phyloP scores from a whole-genome alignment of 2,113 vertebrate genomes.

The Sinocyclocheilus rhinocerous region DNA sequence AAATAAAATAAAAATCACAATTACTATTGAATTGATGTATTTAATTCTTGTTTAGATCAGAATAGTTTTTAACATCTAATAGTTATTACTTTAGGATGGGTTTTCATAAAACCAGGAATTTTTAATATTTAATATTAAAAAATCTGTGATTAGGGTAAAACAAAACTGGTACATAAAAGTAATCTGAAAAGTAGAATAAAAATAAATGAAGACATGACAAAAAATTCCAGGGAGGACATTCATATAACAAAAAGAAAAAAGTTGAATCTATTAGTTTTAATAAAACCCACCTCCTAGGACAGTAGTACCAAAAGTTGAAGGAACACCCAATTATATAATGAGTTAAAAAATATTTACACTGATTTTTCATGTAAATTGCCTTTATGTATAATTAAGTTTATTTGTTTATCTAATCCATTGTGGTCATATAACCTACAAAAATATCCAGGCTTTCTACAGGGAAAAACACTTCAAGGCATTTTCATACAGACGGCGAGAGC shows the following conservation, averaged over 20 bases:
- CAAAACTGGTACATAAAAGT: background rate
- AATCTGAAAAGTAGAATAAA: background rate
- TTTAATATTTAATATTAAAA: too few species aligned
- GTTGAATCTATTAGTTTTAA: background rate
- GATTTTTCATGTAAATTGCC: background rate
- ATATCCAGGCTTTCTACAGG: constrained; percentile 17
- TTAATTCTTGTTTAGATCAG: background rate
- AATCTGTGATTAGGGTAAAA: background rate
- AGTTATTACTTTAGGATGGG: too few species aligned
- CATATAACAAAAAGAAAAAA: background rate
- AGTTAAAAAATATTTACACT: background rate
- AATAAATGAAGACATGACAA: background rate
- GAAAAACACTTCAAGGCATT: constrained; percentile 19
- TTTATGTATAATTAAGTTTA: constrained; percentile 9
- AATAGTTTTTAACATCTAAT: background rate
- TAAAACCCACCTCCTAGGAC: background rate
- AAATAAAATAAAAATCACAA: background rate
- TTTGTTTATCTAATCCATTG: constrained; percentile 28
- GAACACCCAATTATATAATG: background rate
- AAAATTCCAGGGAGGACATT: background rate
- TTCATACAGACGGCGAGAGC: constrained; percentile 1
- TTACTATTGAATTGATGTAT: background rate
- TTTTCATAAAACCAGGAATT: too few species aligned
- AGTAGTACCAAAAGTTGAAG: background rate
- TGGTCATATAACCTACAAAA: background rate